phyloP scores from a whole-genome alignment of 2,113 vertebrate species.

The Caranx melampygus region DNA sequence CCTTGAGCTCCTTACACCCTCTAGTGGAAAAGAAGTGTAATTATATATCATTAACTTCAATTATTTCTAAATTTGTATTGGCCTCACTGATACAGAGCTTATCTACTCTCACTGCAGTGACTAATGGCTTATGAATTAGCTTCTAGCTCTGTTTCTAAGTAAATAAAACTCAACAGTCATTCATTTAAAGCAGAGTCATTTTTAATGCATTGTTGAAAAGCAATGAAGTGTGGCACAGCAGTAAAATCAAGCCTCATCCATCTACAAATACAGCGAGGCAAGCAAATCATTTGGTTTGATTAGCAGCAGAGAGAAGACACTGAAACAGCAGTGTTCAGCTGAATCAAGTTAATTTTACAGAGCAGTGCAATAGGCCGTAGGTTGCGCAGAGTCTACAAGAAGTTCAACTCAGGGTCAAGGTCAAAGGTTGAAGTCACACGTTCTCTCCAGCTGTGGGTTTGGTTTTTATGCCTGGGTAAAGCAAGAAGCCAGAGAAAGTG shows the following conservation, averaged over 20 bases:
- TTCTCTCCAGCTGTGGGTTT: conserved; percentile 36
- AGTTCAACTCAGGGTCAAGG: conserved; percentile 15
- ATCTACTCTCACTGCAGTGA: conserved; percentile 19
- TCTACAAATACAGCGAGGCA: conserved; percentile 36
- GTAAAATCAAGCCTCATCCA: conserved; percentile 22
- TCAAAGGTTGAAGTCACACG: conserved; percentile 34
- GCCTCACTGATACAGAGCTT: conserved; percentile 14
- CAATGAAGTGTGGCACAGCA: conserved; percentile 41
- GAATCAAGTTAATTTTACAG: conserved; percentile 39
- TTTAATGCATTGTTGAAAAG: conserved; percentile 74
- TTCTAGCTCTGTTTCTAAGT: conserved; percentile 15
- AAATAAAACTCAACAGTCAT: conserved; percentile 48
- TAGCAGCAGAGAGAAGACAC: conserved; percentile 29
- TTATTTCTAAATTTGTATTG: conserved; percentile 20
- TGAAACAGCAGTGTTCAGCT: conserved; percentile 19
- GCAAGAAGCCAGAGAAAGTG: conserved; percentile 93
- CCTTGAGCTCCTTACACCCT: conserved; percentile 52
- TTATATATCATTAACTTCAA: conserved; percentile 15
- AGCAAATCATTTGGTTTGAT: conserved; percentile 56
- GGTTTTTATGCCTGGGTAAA: conserved; percentile 85
- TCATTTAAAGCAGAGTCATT: conserved; percentile 50
- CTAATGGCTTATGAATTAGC: conserved; percentile 39
- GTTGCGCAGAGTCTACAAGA: conserved; percentile 40
- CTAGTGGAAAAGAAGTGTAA: conserved; percentile 64
- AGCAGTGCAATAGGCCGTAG: conserved; percentile 47